A percentile compares a stretch with the other conserved stretches of the same genome.
These are phyloP conservation scores for Drosophila tani DNA, from an alignment of 1,140 invertebrate genomes.

Conservation along the genomic window DNA sequence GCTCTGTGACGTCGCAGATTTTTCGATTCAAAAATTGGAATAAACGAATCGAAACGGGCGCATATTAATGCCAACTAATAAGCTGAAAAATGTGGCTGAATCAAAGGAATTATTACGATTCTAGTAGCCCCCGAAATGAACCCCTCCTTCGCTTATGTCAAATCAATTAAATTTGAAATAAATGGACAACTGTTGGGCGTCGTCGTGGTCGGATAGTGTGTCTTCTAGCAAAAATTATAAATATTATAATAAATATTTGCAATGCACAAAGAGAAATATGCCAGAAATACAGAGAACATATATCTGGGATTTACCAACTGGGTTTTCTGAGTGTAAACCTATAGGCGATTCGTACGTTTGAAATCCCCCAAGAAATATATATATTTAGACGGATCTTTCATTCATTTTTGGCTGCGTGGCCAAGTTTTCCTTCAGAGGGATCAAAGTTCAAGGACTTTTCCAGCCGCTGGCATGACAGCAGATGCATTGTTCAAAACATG, in stretches of 20 bases:
- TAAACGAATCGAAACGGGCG: conserved; percentile 22
- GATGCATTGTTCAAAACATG: conserved; percentile 1
- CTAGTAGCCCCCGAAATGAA: not conserved
- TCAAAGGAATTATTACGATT: conserved; percentile 34
- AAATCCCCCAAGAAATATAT: conserved; percentile 1
- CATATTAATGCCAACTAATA: conserved; percentile 34
- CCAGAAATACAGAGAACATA: not conserved
- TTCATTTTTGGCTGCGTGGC: conserved; percentile 38
- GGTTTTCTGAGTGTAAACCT: conserved; percentile 13
- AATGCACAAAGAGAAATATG: conserved; percentile 2
- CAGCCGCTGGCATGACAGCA: conserved; percentile 9
- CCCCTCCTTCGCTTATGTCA: conserved; percentile 4
- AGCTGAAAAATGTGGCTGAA: conserved; percentile 18
- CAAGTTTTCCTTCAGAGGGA: conserved; percentile 30
- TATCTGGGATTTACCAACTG: no score
- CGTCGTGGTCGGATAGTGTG: conserved; percentile 9
- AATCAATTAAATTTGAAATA: conserved; percentile 76
- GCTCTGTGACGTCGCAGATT: conserved; percentile 37
- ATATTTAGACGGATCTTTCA: not conserved
- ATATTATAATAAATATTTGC: conserved; percentile 12
- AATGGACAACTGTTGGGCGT: conserved; percentile 43
- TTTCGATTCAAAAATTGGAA: conserved; percentile 27
- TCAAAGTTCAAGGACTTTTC: conserved; percentile 53
- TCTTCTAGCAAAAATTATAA: conserved; percentile 6
- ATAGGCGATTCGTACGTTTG: not conserved